Percentiles rank a stretch among this genome's conserved stretches.
phyloP scores from a whole-genome alignment of 1,140 invertebrate species.

The Yoshiicerus persimilis region DNA sequence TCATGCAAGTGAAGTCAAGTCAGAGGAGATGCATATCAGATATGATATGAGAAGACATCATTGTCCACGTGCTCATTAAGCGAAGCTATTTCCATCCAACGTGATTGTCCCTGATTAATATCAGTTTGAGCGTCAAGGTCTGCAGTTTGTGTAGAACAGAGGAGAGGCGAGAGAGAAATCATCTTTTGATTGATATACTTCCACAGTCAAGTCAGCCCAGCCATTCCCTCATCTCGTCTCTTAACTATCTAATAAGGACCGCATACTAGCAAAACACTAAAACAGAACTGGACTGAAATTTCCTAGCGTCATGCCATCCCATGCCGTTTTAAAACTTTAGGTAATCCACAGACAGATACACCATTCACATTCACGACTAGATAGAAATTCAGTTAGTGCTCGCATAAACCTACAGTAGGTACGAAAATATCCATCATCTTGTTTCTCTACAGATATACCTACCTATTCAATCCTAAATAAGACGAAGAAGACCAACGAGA shows the following conservation, averaged over 20 bases:
- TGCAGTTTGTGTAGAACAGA: background rate
- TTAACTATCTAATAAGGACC: background rate
- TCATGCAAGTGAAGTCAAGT: background rate
- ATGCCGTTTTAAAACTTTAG: background rate
- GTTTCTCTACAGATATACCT: background rate
- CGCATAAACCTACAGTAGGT: too few relatives aligned
- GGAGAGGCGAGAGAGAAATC: background rate
- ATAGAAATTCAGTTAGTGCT: too few relatives aligned
- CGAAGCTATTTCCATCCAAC: slow-evolving; percentile 19
- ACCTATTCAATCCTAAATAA: too few relatives aligned
- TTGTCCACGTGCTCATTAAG: slow-evolving; percentile 41
- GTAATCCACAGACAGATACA: background rate
- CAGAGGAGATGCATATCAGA: background rate
- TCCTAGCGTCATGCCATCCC: background rate
- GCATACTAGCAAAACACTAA: background rate
- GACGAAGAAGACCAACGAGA: background rate
- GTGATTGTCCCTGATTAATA: slow-evolving; percentile 35
- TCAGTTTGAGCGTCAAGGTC: slow-evolving; percentile 17
- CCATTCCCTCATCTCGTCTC: background rate
- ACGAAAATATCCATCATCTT: background rate
- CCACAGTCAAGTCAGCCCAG: background rate
- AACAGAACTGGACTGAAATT: background rate
- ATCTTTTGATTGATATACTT: slow-evolving; percentile 30
- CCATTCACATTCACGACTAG: background rate
- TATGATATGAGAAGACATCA: background rate